These are phyloP conservation scores for Brachirus orientalis DNA, from an alignment of 2,113 vertebrate species.

Conservation along the genomic window DNA sequence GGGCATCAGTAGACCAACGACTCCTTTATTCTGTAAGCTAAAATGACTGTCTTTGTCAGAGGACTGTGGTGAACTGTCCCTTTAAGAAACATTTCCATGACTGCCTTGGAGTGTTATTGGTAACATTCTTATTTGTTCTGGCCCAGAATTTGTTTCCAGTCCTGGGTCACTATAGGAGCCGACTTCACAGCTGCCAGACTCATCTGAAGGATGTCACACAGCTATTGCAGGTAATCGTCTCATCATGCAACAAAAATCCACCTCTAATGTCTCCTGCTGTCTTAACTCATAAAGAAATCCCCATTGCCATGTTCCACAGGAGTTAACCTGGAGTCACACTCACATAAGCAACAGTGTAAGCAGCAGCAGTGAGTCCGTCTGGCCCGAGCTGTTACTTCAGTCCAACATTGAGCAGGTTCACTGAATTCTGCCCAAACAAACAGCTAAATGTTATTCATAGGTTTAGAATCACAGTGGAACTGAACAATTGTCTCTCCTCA, in stretches of 20 bases:
- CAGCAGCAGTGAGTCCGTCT: slow-evolving; percentile 60
- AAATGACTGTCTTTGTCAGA: too few relatives aligned
- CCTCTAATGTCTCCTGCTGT: background rate
- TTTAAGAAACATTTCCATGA: too few relatives aligned
- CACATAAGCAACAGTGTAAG: slow-evolving; percentile 36
- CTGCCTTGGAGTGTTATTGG: background rate
- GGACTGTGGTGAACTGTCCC: too few relatives aligned
- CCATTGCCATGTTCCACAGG: slow-evolving; percentile 47
- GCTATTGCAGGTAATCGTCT: slow-evolving; percentile 72
- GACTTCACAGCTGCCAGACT: slow-evolving; percentile 66
- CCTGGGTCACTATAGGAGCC: slow-evolving; percentile 57
- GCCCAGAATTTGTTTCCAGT: slow-evolving; percentile 62
- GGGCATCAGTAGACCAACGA: too few relatives aligned
- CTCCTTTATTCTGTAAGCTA: too few relatives aligned
- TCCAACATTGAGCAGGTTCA: slow-evolving; percentile 80
- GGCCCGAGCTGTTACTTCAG: slow-evolving; percentile 79
- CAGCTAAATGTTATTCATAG: slow-evolving; percentile 4
- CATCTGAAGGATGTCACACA: slow-evolving; percentile 65
- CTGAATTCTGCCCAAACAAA: slow-evolving; percentile 1
- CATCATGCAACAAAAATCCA: background rate
- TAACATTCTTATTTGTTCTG: slow-evolving; percentile 18
- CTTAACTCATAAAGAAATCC: background rate
- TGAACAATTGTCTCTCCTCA: slow-evolving; percentile 19
- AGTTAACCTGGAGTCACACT: slow-evolving; percentile 69
- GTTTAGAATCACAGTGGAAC: background rate